phyloP scores from a whole-genome alignment of 2,113 vertebrate genomes.

The Thamnaconus septentrionalis region DNA sequence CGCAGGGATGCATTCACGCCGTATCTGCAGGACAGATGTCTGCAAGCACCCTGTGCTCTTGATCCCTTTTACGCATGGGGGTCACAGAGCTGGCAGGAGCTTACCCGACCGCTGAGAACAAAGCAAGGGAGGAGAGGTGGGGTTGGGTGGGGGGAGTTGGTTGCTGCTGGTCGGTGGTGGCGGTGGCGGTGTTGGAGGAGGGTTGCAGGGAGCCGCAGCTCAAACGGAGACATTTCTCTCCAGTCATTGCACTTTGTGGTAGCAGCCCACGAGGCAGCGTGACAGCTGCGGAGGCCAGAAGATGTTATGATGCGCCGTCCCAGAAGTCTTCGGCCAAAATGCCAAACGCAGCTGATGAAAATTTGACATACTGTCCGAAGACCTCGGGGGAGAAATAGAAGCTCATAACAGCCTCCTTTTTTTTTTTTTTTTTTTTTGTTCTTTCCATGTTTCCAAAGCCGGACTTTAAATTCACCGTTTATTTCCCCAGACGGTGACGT shows the following conservation, averaged over 20 bases:
- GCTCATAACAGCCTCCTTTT: no score
- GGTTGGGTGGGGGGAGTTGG: conserved; percentile 7
- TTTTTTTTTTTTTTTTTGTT: neutral
- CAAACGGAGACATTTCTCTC: conserved; percentile 47
- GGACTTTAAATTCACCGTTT: conserved; percentile 25
- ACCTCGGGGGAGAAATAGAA: conserved; percentile 28
- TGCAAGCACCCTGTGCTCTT: conserved; percentile 24
- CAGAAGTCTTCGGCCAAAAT: conserved; percentile 32
- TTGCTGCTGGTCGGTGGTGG: conserved; percentile 15
- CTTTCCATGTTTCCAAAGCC: conserved; percentile 7
- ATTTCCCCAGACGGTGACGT: conserved; percentile 36
- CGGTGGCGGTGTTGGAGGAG: neutral
- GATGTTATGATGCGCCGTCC: conserved; percentile 30
- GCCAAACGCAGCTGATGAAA: conserved; percentile 40
- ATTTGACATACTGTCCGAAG: conserved; percentile 39
- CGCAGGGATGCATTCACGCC: conserved; percentile 42
- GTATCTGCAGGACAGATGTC: conserved; percentile 63
- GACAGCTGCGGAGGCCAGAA: conserved; percentile 28
- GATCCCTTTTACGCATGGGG: conserved; percentile 35
- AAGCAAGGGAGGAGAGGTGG: conserved; percentile 12
- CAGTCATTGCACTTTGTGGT: conserved; percentile 53
- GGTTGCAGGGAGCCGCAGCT: neutral
- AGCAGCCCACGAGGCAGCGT: conserved; percentile 35
- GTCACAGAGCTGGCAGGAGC: conserved; percentile 50
- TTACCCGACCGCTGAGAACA: conserved; percentile 60